These are phyloP conservation scores for Sardina pilchardus DNA, from an alignment of 2,113 vertebrate species.

Conservation along the genomic window DNA sequence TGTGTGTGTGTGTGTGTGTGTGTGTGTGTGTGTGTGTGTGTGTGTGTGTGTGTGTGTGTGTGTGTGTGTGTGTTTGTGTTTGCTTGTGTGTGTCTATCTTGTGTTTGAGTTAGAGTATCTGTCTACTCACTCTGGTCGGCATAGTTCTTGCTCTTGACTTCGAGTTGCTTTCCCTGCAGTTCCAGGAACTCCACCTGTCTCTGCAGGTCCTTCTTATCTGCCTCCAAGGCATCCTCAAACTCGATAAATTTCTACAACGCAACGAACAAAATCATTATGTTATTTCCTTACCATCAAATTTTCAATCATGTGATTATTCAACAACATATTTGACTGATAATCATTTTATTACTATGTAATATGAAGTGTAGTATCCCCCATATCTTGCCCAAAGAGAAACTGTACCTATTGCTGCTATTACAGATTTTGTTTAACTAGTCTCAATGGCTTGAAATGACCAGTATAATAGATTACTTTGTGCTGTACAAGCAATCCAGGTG, in stretches of 20 bases:
- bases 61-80: neutral
- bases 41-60: neutral
- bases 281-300: neutral
- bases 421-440: neutral
- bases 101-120: neutral
- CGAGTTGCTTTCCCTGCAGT: slow-evolving; percentile 91
- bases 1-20: neutral
- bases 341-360: neutral
- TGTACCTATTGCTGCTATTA: neutral
- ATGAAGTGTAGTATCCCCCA: neutral
- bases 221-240: slow-evolving; percentile 96
- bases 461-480: neutral
- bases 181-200: slow-evolving; percentile 89
- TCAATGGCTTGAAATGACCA: neutral
- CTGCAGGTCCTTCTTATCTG: slow-evolving; percentile 97
- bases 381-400: neutral
- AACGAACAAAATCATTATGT: neutral
- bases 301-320: neutral
- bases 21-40: neutral
- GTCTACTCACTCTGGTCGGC: slow-evolving; percentile 82
- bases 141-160: slow-evolving; percentile 95
- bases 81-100: neutral
- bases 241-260: slow-evolving; percentile 92
- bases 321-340: neutral
- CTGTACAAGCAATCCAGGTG: neutral